Evolutionary conservation across 1,140 invertebrate genomes (phyloP).

Genomic region (Frieseomelitta varia): DNA sequence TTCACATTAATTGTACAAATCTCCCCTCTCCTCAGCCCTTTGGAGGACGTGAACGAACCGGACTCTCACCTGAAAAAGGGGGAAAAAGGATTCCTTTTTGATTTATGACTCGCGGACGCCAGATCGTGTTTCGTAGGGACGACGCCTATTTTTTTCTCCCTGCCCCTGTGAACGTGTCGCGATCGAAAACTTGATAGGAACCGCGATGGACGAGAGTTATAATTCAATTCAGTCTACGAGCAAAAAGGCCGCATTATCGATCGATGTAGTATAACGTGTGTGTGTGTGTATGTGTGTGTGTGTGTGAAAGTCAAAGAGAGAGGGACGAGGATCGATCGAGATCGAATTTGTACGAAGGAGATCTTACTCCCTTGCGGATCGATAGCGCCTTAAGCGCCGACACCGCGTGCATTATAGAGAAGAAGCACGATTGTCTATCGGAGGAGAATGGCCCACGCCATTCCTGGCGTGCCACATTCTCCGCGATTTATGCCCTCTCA

Average conservation of each 20-base stretch:
- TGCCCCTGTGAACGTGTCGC: constrained; percentile 39
- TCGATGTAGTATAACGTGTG: too few relatives aligned
- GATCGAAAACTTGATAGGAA: constrained; percentile 52
- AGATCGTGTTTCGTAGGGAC: not conserved
- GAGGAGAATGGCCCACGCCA: constrained; percentile 51
- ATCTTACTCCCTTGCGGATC: constrained; percentile 47
- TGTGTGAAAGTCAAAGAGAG: too few relatives aligned
- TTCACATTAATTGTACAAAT: constrained; percentile 12
- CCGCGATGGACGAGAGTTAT: constrained; percentile 50
- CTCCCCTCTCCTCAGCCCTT: not conserved
- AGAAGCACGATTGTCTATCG: constrained; percentile 54
- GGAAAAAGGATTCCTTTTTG: not conserved
- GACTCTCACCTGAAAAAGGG: not conserved
- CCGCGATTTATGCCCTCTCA: constrained; percentile 59
- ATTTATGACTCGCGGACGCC: not conserved
- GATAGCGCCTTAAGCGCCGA: constrained; percentile 46
- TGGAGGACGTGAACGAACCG: too few relatives aligned
- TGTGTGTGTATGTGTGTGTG: not conserved
- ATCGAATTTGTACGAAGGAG: constrained; percentile 26
- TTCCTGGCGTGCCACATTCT: constrained; percentile 54
- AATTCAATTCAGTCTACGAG: constrained; percentile 48
- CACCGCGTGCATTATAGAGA: constrained; percentile 49
- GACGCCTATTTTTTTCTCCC: constrained; percentile 30
- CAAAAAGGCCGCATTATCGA: constrained; percentile 33
- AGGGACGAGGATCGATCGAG: constrained; percentile 9